Evolutionary conservation across 1,140 invertebrate species (phyloP).

Genomic region (Chrysoperla carnea): DNA sequence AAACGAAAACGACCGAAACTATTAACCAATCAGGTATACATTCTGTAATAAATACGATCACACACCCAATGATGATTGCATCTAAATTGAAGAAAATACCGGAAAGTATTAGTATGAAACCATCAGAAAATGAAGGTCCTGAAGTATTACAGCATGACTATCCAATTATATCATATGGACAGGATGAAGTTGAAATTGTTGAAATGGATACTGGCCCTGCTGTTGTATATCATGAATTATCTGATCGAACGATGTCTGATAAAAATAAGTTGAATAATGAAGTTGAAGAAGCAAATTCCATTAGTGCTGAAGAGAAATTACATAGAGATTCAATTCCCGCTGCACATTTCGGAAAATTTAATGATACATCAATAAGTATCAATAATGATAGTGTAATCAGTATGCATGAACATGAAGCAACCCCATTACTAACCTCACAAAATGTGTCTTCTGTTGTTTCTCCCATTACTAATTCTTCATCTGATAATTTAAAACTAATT

Average conservation of each 20-base stretch:
- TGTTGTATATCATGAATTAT: too few species aligned
- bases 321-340: too few species aligned
- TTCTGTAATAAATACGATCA: not conserved
- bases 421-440: conserved; percentile 1
- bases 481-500: conserved; percentile 2
- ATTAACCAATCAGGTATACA: not conserved
- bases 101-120: conserved; percentile 1
- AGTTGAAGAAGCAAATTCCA: too few species aligned
- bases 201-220: conserved; percentile 18
- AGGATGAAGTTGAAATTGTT: conserved; percentile 28
- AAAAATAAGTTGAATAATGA: too few species aligned
- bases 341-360: too few species aligned
- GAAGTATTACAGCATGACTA: conserved; percentile 18
- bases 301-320: too few species aligned
- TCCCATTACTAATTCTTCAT: conserved; percentile 18
- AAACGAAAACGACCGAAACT: not conserved
- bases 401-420: too few species aligned
- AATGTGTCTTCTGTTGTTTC: conserved; percentile 8
- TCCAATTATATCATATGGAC: conserved; percentile 13
- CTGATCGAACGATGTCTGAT: too few species aligned
- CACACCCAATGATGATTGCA: not conserved
- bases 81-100: not conserved
- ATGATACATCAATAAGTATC: too few species aligned
- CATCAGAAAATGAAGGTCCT: conserved; percentile 4
- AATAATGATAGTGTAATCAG: too few species aligned